A percentile compares a stretch with the other conserved stretches of the same genome.
phyloP scores from a whole-genome alignment of 92 coral and sea anemone genomes.

The Galaxea fascicularis region DNA sequence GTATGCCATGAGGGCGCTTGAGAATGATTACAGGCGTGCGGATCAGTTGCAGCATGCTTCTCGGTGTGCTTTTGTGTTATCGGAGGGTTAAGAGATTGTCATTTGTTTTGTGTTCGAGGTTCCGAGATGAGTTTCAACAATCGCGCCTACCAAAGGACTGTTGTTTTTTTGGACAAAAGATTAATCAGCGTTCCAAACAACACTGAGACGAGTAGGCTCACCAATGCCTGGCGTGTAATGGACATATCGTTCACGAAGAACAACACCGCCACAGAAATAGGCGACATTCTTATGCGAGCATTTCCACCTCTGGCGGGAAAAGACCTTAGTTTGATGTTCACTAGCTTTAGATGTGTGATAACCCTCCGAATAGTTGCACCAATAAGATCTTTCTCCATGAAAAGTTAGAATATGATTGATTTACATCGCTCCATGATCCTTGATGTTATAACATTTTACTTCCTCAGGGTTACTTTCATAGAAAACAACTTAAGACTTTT shows the following conservation, averaged over 20 bases:
- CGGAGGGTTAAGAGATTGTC: neutral
- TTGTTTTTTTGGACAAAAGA: conserved; percentile 21
- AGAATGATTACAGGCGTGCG: no score
- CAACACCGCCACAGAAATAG: neutral
- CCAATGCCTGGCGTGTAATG: neutral
- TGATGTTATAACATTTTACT: no score
- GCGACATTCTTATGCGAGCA: neutral
- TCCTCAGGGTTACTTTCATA: no score
- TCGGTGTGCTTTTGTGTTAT: neutral
- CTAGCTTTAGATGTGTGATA: no score
- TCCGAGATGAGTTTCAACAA: conserved; percentile 5
- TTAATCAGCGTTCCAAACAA: neutral
- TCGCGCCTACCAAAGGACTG: conserved; percentile 1
- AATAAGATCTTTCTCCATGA: no score
- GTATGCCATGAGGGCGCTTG: no score
- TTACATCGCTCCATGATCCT: no score
- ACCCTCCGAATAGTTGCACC: no score
- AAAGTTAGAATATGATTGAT: no score
- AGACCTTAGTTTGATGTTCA: no score
- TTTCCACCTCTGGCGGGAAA: conserved; percentile 22
- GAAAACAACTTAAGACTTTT: no score
- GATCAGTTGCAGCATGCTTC: no score
- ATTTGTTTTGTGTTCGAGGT: neutral
- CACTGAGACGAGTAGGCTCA: neutral
- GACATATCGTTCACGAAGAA: conserved; percentile 11